Evolutionary conservation across 2,888 invertebrate genomes (phyloP), one percentile per base, ranked within the genome.

Genomic region (Trissolcus japonicus): DNA sequence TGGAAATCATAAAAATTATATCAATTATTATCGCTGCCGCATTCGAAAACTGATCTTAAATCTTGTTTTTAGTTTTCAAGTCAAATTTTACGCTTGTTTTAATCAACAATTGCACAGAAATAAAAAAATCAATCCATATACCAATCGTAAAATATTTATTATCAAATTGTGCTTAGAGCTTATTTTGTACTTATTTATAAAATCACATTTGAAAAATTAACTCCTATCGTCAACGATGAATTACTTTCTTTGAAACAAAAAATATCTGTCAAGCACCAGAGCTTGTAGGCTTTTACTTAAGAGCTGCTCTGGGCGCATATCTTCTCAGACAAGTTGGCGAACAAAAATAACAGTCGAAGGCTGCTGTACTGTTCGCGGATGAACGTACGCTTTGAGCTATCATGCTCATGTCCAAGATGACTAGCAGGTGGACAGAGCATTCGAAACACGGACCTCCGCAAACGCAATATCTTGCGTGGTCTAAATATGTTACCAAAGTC

Each of bases 291-390:
- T 1, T 46, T 7, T 46, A 46, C 16, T 16, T 16, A 16, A 46
- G 16, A 46, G 16, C 46, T 51, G 51, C 51, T 25, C 50, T 54
- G 4, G 73, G 73, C 35, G 72, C 71, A 67, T 80, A 80, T 80
- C 77, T 78, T 43, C 63, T 71, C 25, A 87, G 85, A 83, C 93
- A 93, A 72, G 86, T 89, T 6, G 88, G 83, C 21, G 92, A 93
- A 86, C 93, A 94, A 86, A 91, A 93, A 83, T 91, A 92, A 84
- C 92, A 92, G 82, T 93, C 92, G 82, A 93, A 91, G 25, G 90
- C 90, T 51, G 92, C 89, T 81, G 85, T 86, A 78, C 86, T 83
- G 81, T 84, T 84, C 76, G 87, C 86, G 80, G 84, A 81, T 4
- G 81, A 81, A 43, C 78, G 84, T 13, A 85, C 77, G 60, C 74